Base-by-base conservation (phyloP, 2,888 invertebrate species). In the Xanthia icteritia region DNA sequence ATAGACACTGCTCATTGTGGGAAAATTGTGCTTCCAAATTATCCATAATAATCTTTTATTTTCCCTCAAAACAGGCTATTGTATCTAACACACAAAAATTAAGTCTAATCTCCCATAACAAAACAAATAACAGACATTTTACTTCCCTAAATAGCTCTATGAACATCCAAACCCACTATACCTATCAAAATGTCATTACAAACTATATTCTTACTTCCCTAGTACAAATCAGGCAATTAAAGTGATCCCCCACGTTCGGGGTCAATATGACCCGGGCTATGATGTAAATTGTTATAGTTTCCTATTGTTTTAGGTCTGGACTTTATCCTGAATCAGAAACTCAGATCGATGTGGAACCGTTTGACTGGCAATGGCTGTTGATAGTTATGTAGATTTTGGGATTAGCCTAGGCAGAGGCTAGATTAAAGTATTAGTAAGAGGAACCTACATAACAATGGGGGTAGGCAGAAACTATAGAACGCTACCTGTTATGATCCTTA, bases 211-310 rank as follows among this genome's bases (percentile, higher is more conserved):
- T 78, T 76, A 72, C 60, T 36, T 60, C 5, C 20, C 51, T 39
- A 27, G 31, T 64, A 64, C 36, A 39, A 76, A 84, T 77, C n/a
- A 68, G 69, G 61, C 79, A 71, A 87, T 86, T 77, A 69, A 54
- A 73, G 39, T 56, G 51, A 51, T 27, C n/a, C 39, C 39, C 45
- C 85, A 87, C 81, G 85, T 86, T 27, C 74, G 8, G 66, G 63
- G 66, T 61, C 73, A 73, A 63, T 56, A 17, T 48, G 85, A 76
- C 72, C 85, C 48, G 39, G 48, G 51, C 20, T 17, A 60, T 84
- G 77, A 87, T 76, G 75, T 27, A 48, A 81, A 70, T 78, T 75
- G 78, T 81, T 81, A 54, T 48, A 78, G 72, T 79, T 79, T 56
- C 65, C 58, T 77, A 73, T 63, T 71, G 73, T 76, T 86, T 51